A percentile compares a stretch with the other conserved stretches of the same genome.
These are phyloP conservation scores for Netelia virgata DNA, from an alignment of 2,888 invertebrate genomes.

Conservation along the genomic window DNA sequence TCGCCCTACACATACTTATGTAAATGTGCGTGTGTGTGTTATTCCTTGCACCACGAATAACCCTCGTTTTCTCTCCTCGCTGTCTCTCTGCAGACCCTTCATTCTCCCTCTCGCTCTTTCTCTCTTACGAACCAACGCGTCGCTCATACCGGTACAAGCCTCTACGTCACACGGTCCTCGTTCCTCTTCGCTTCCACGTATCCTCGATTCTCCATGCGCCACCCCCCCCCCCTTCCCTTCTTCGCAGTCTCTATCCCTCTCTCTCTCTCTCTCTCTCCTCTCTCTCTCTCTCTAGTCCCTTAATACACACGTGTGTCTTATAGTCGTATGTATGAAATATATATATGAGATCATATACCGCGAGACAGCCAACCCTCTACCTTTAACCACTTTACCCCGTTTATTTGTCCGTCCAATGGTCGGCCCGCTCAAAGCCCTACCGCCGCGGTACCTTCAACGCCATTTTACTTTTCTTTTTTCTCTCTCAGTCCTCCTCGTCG, in stretches of 20 bases:
- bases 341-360: conserved; percentile 24
- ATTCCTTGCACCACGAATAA: conserved; percentile 40
- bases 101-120: conserved; percentile 14
- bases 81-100: conserved; percentile 38
- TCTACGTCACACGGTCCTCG: conserved; percentile 35
- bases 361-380: conserved; percentile 62
- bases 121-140: conserved; percentile 21
- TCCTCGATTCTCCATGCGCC: conserved; percentile 44
- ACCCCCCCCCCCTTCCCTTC: conserved; percentile 28
- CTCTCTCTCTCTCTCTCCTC: conserved; percentile 20
- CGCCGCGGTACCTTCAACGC: conserved; percentile 74
- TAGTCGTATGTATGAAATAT: conserved; percentile 66
- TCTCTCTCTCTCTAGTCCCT: conserved; percentile 57
- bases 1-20: conserved; percentile 61
- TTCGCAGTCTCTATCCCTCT: conserved; percentile 18
- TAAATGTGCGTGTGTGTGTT: conserved; percentile 34
- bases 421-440: conserved; percentile 81
- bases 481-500: background rate
- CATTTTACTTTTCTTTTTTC: conserved; percentile 76
- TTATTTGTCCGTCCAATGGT: conserved; percentile 82
- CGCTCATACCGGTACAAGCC: conserved; percentile 49
- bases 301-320: conserved; percentile 66
- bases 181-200: conserved; percentile 46
- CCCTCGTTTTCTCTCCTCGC: conserved; percentile 57
- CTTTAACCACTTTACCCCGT: conserved; percentile 76